Conservation (phyloP, 2,888 invertebrate genomes). For the Nycteola revayana region DNA sequence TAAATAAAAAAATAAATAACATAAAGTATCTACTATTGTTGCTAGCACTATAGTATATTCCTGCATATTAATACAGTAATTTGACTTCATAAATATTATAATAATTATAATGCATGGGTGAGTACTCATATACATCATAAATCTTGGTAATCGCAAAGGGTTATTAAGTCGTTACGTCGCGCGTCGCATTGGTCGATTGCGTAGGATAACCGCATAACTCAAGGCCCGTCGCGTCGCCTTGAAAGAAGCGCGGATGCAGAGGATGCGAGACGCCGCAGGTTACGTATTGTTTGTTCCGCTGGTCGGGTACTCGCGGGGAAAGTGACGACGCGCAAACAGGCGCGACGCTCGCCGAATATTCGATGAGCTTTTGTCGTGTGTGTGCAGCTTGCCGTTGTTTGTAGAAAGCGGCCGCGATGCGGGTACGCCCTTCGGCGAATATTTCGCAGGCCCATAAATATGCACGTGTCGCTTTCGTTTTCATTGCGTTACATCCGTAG, state of each 20-base stretch:
- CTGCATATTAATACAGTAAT: too few species aligned
- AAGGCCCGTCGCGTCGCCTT: too few species aligned
- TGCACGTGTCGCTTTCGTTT: slow-evolving; percentile 73
- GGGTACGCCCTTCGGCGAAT: slow-evolving; percentile 79
- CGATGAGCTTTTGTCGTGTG: slow-evolving; percentile 74
- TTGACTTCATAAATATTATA: too few species aligned
- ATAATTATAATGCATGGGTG: too few species aligned
- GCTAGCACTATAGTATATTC: too few species aligned
- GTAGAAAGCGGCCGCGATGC: slow-evolving; percentile 75
- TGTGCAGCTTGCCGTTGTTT: slow-evolving; percentile 52
- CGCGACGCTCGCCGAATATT: slow-evolving; percentile 64
- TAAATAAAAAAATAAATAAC: too few species aligned
- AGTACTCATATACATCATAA: too few species aligned
- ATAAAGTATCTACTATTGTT: too few species aligned
- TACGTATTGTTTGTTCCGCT: slow-evolving; percentile 54
- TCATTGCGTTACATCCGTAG: slow-evolving; percentile 65
- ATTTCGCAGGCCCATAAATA: slow-evolving; percentile 77
- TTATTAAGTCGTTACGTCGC: slow-evolving; percentile 36
- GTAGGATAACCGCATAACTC: slow-evolving; percentile 38
- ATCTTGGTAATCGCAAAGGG: slow-evolving; percentile 20
- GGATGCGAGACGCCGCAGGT: slow-evolving; percentile 53
- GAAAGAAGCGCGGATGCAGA: slow-evolving; percentile 55
- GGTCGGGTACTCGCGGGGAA: slow-evolving; percentile 53
- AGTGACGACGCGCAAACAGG: slow-evolving; percentile 59
- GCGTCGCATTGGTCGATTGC: slow-evolving; percentile 30